phyloP scores from a whole-genome alignment of 2,888 invertebrate genomes.

The Tachina lurida region DNA sequence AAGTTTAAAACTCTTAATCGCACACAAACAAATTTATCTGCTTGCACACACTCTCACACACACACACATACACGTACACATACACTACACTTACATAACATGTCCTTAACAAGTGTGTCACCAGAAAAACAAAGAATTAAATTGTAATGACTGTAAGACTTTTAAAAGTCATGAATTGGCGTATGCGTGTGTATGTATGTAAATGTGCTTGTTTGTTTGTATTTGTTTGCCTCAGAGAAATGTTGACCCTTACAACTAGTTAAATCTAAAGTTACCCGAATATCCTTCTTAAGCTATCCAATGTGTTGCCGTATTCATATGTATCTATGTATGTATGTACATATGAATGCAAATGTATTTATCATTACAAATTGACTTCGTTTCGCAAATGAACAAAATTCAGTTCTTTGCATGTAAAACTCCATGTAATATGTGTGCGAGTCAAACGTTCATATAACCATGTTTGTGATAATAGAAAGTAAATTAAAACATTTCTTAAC shows the following conservation, averaged over 20 bases:
- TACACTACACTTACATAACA: not conserved
- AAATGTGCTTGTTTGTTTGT: too few species aligned
- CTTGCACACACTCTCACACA: not conserved
- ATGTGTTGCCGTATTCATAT: not conserved
- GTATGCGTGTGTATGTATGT: not conserved
- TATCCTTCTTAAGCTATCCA: constrained; percentile 22
- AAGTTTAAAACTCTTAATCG: constrained; percentile 25
- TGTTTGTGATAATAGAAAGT: constrained; percentile 61
- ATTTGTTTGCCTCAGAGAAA: not conserved
- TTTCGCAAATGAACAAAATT: constrained; percentile 1
- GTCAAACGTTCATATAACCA: constrained; percentile 2
- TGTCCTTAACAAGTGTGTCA: not conserved
- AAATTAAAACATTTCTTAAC: constrained; percentile 61
- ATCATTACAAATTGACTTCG: not conserved
- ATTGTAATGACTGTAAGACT: constrained; percentile 46
- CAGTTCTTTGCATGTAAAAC: not conserved
- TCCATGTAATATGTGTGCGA: not conserved
- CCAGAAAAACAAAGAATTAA: constrained; percentile 34
- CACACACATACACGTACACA: not conserved
- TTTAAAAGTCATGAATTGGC: constrained; percentile 41
- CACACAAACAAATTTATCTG: constrained; percentile 13
- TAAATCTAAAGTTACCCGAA: constrained; percentile 51
- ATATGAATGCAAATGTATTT: too few species aligned
- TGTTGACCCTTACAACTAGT: constrained; percentile 59
- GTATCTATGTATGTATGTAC: not conserved